Evolutionary conservation across 1,140 invertebrate genomes (phyloP).

Genomic region (Drosophila saltans): DNA sequence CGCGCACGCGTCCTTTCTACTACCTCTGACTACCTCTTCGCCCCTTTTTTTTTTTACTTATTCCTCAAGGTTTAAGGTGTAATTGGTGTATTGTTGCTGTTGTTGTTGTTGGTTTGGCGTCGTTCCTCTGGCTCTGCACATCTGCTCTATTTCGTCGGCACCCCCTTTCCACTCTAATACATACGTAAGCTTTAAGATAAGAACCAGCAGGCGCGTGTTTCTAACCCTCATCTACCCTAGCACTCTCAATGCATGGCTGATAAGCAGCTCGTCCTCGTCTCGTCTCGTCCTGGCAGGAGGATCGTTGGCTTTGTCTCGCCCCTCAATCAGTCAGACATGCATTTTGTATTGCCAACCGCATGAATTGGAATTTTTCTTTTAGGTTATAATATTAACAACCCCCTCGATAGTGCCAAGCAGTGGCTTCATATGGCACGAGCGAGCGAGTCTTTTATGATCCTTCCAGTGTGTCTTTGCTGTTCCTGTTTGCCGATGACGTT

Average conservation of each 20-base stretch:
- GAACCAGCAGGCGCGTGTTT: conserved; percentile 46
- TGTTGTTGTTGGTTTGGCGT: conserved; percentile 29
- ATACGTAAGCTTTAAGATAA: conserved; percentile 71
- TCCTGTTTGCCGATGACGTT: conserved; percentile 22
- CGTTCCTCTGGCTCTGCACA: conserved; percentile 44
- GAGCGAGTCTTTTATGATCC: conserved; percentile 46
- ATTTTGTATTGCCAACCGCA: conserved; percentile 35
- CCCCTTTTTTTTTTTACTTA: not conserved
- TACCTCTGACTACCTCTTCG: not conserved
- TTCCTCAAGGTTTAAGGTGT: conserved; percentile 25
- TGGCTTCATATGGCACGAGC: conserved; percentile 55
- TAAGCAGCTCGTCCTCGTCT: conserved; percentile 51
- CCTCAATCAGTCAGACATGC: conserved; percentile 15
- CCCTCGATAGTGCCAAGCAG: conserved; percentile 33
- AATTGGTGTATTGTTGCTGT: conserved; percentile 21
- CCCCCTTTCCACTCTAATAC: conserved; percentile 34
- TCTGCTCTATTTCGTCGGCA: conserved; percentile 62
- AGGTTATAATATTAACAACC: conserved; percentile 33
- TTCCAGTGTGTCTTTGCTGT: conserved; percentile 9
- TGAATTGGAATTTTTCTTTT: conserved; percentile 49
- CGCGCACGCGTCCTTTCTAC: conserved; percentile 45
- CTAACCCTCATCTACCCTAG: conserved; percentile 58
- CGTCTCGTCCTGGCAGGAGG: conserved; percentile 41
- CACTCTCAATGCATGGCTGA: conserved; percentile 56
- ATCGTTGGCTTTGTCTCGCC: conserved; percentile 63